These are phyloP conservation scores for Nematolebias whitei DNA, from an alignment of 2,113 vertebrate species.

Conservation along the genomic window DNA sequence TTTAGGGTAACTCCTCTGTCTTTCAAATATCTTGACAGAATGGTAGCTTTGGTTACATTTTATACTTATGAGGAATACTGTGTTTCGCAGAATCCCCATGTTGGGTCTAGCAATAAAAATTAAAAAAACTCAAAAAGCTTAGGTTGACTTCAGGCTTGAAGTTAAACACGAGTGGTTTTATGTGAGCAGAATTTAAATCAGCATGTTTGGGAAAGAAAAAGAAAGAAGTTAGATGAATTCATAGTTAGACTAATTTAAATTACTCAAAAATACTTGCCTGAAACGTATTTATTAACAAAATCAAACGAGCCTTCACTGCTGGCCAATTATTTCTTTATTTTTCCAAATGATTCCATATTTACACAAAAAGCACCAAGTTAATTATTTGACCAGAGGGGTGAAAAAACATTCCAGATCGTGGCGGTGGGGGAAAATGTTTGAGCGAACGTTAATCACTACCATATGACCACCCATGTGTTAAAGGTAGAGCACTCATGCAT, in stretches of 20 bases:
- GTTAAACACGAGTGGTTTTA: too few species aligned
- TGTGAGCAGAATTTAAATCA: too few species aligned
- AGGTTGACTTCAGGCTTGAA: too few species aligned
- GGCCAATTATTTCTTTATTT: conserved; percentile 67
- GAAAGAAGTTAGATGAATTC: too few species aligned
- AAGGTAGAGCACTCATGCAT: conserved; percentile 78
- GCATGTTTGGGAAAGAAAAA: too few species aligned
- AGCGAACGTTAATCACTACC: conserved; percentile 77
- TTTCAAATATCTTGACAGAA: too few species aligned
- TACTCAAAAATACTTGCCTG: not conserved
- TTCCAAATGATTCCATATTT: conserved; percentile 74
- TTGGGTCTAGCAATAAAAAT: too few species aligned
- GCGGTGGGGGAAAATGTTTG: conserved; percentile 70
- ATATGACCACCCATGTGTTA: conserved; percentile 81
- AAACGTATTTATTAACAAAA: conserved; percentile 21
- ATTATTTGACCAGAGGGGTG: conserved; percentile 77
- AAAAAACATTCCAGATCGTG: conserved; percentile 70
- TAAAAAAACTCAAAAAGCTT: too few species aligned
- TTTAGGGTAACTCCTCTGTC: too few species aligned
- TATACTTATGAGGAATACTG: too few species aligned
- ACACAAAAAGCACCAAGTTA: conserved; percentile 65
- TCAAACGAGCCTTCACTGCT: conserved; percentile 14
- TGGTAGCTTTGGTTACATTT: too few species aligned
- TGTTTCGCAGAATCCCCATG: too few species aligned
- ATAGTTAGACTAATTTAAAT: not conserved